A percentile compares a stretch with the other conserved stretches of the same genome.
phyloP scores from a whole-genome alignment of 2,888 invertebrate species.

The Scaptomyza caliginosa region DNA sequence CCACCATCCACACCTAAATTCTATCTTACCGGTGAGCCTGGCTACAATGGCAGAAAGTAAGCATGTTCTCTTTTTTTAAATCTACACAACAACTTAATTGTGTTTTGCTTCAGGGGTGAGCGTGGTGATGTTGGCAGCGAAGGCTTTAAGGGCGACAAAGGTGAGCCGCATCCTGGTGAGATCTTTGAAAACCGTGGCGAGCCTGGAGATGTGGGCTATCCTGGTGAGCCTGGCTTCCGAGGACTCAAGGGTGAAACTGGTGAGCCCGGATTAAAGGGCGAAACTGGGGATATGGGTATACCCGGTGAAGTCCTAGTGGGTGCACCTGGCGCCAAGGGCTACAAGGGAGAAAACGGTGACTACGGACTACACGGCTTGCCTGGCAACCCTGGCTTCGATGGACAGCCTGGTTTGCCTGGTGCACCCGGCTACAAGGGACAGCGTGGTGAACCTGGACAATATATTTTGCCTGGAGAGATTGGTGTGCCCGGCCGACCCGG shows the following conservation, averaged over 20 bases:
- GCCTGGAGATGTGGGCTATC: slow-evolving; percentile 83
- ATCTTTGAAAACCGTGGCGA: slow-evolving; percentile 85
- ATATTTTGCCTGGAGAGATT: slow-evolving; percentile 82
- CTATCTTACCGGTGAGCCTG: slow-evolving; percentile 79
- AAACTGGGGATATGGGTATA: slow-evolving; percentile 85
- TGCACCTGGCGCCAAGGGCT: slow-evolving; percentile 87
- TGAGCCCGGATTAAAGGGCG: slow-evolving; percentile 85
- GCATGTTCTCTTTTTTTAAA: slow-evolving; percentile 8
- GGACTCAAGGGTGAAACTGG: slow-evolving; percentile 87
- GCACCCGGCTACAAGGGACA: slow-evolving; percentile 83
- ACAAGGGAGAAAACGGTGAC: slow-evolving; percentile 87
- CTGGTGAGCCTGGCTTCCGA: slow-evolving; percentile 85
- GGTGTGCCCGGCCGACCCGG: slow-evolving; percentile 84
- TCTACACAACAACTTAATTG: not conserved
- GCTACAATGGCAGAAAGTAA: slow-evolving; percentile 78
- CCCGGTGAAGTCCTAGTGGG: slow-evolving; percentile 85
- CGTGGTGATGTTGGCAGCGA: slow-evolving; percentile 84
- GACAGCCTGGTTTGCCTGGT: slow-evolving; percentile 84
- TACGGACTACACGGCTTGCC: slow-evolving; percentile 87
- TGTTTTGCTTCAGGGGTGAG: slow-evolving; percentile 79
- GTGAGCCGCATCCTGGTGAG: slow-evolving; percentile 85
- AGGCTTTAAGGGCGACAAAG: slow-evolving; percentile 86
- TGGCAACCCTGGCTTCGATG: slow-evolving; percentile 85
- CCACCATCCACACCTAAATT: slow-evolving; percentile 80
- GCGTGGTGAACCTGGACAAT: slow-evolving; percentile 83